Evolutionary conservation across 1,140 invertebrate genomes (phyloP).

Genomic region (Drosophila kurseongensis): DNA sequence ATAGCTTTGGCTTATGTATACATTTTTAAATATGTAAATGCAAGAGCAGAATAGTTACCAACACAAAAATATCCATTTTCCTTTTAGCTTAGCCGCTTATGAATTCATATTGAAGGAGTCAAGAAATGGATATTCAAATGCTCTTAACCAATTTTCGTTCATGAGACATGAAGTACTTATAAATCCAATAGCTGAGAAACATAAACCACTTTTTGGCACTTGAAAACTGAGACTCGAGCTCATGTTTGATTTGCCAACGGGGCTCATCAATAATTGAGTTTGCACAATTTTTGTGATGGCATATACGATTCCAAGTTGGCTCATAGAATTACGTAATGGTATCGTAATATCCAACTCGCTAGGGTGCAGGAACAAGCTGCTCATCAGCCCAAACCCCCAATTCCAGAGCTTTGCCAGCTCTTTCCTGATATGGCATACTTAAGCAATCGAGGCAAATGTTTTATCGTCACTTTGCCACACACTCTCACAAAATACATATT

Average conservation of each 20-base stretch:
- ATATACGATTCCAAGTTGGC: slow-evolving; percentile 34
- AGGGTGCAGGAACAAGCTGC: slow-evolving; percentile 53
- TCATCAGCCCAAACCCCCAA: slow-evolving; percentile 31
- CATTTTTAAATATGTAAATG: too few relatives aligned
- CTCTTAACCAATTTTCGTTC: slow-evolving; percentile 22
- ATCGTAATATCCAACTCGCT: slow-evolving; percentile 56
- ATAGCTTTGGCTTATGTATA: too few relatives aligned
- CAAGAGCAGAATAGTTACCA: too few relatives aligned
- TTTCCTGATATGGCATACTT: slow-evolving; percentile 69
- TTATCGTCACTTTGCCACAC: slow-evolving; percentile 78
- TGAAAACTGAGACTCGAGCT: slow-evolving; percentile 8
- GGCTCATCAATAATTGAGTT: slow-evolving; percentile 47
- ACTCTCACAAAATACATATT: slow-evolving; percentile 33
- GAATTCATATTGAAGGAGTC: too few relatives aligned
- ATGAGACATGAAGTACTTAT: slow-evolving; percentile 9
- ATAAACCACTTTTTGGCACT: slow-evolving; percentile 1
- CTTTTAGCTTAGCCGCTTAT: too few relatives aligned
- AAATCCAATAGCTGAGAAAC: slow-evolving; percentile 2
- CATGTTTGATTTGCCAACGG: slow-evolving; percentile 29
- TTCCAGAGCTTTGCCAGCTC: slow-evolving; percentile 45
- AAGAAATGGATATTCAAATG: slow-evolving; percentile 39
- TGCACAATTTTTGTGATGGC: slow-evolving; percentile 38
- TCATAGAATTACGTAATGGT: slow-evolving; percentile 60
- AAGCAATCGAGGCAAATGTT: slow-evolving; percentile 81
- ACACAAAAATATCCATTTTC: too few relatives aligned